Evolutionary conservation across 1,140 invertebrate species (phyloP), one percentile per base, ranked within the genome.

Genomic region (Ceratitis capitata): DNA sequence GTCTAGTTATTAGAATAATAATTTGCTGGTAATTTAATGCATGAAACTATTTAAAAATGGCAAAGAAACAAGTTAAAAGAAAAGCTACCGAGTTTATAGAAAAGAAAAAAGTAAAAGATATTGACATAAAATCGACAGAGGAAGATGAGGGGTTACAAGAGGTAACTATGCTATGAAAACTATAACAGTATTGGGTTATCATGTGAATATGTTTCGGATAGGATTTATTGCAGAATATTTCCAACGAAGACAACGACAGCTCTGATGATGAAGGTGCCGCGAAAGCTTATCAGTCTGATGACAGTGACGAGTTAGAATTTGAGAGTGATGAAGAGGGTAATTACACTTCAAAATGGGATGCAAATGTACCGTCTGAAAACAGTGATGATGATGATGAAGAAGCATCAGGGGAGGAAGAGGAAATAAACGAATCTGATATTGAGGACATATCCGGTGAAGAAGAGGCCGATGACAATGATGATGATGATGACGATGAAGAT

Each of bases 241-340:
- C 88, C 1, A 89, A 90, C 26, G 87, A 90, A 19, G 87, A 89
- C 0, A 88, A 23, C 7, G 90, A 91, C 58, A 87, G 88, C 2
- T 90, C 90, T 9, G 90, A 91, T 29, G 89, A 91, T 86, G 90
- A 91, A 85, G 90, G 90, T n/a, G 92, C 91, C 86, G 92, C 93
- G 35, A 92, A 93, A 49, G 92, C 92, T 82, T 94, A 94, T 86
- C 92, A 92, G 84, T 92, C 93, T 3, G 94, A 94, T 87, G 94
- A 93, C 47, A 94, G 94, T 45, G 86, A 89, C 49, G 92, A 93
- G 85, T 87, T 93, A n/a, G 89, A 92, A 85, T 89, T 90, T 64
- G 93, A 93, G 83, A 93, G 93, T 32, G 93, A 93, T 83, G 92
- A 93, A 87, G 93, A 94, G 87, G 89, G 92, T 82, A 93, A 93